Evolutionary conservation across 2,797 vertebrate species (phyloP).

Genomic region (Pipistrellus kuhlii): DNA sequence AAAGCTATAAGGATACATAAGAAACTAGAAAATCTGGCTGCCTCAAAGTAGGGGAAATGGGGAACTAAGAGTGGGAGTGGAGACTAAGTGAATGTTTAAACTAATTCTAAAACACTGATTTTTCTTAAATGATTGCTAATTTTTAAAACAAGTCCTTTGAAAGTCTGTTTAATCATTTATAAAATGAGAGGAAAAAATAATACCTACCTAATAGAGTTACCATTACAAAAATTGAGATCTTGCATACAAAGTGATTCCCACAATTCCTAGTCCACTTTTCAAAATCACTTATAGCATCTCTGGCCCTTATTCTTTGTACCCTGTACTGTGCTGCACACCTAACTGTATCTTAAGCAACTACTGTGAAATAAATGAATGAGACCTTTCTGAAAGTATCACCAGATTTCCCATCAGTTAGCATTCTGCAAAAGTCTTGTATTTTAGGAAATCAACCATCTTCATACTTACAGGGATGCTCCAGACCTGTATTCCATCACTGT

Average conservation of each 20-base stretch:
- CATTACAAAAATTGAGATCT: background rate
- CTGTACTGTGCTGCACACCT: background rate
- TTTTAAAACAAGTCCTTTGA: background rate
- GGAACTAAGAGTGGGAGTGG: background rate
- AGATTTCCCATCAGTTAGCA: background rate
- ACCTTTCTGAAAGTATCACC: background rate
- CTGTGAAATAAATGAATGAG: slow-evolving; percentile 29
- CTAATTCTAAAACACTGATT: slow-evolving; percentile 2
- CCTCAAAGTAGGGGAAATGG: background rate
- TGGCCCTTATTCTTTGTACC: background rate
- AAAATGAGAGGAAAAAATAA: background rate
- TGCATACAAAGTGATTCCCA: background rate
- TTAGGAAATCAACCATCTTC: background rate
- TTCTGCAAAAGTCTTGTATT: background rate
- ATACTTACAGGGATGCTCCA: slow-evolving; percentile 98
- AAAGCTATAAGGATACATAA: background rate
- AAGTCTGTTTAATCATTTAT: background rate
- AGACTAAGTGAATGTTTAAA: background rate
- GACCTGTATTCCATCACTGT: slow-evolving; percentile 97
- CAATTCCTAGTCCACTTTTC: background rate
- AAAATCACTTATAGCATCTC: background rate
- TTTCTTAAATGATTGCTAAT: background rate
- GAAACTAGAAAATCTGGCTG: slow-evolving; percentile 24
- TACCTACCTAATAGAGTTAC: background rate
- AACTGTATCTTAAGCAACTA: background rate